These are phyloP conservation scores for Lepidurus couesii DNA, from an alignment of 1,140 invertebrate species.

Conservation along the genomic window DNA sequence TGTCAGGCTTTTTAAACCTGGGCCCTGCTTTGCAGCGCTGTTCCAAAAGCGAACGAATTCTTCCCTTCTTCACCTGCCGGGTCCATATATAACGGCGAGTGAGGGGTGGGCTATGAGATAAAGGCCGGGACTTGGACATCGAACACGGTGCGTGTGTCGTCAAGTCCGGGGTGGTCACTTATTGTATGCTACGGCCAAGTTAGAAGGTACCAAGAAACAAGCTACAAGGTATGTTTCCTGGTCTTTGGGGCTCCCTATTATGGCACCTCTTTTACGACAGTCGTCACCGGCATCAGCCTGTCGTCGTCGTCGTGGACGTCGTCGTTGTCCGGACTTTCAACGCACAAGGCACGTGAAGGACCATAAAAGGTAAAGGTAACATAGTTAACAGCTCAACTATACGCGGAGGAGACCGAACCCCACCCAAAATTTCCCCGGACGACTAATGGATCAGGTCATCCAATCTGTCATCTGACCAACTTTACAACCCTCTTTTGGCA, in stretches of 20 bases:
- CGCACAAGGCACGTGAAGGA: not conserved
- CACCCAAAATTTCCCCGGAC: not conserved
- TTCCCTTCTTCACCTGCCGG: not conserved
- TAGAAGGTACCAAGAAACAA: not conserved
- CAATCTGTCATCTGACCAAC: conserved; percentile 12
- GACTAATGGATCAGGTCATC: conserved; percentile 21
- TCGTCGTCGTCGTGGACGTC: not conserved
- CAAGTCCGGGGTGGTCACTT: not conserved
- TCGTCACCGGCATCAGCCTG: not conserved
- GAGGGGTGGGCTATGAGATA: not conserved
- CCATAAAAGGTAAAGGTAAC: conserved; percentile 11
- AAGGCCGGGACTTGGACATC: not conserved
- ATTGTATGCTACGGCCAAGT: not conserved
- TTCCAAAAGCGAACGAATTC: too few species aligned
- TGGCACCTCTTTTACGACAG: conserved; percentile 14
- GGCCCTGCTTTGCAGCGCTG: too few species aligned
- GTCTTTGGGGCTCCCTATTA: not conserved
- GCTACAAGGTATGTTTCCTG: not conserved
- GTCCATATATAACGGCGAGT: not conserved
- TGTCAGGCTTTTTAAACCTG: not conserved
- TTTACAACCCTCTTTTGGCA: not conserved
- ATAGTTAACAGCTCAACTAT: not conserved
- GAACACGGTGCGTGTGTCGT: not conserved
- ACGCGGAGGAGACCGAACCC: not conserved
- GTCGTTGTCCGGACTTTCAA: not conserved